phyloP scores from a whole-genome alignment of 1,140 invertebrate species.

The Leptoteleia sp. region DNA sequence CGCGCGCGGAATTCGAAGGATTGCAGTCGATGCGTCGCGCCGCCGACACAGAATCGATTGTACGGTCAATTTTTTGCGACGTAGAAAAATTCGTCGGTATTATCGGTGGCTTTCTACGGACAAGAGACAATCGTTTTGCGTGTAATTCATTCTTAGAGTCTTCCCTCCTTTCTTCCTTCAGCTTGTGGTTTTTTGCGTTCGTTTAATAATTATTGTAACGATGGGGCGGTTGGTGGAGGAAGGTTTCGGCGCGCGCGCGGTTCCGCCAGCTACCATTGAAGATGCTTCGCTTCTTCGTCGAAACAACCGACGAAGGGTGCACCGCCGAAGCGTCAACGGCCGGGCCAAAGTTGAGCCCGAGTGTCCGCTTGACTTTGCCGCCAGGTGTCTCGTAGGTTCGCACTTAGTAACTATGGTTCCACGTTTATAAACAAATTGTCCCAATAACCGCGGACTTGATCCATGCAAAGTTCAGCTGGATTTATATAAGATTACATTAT shows the following conservation, averaged over 20 bases:
- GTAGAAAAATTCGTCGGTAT: conserved; percentile 48
- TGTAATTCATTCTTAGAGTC: not conserved
- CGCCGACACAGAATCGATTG: conserved; percentile 43
- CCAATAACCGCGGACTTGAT: conserved; percentile 51
- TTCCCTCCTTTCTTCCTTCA: conserved; percentile 1
- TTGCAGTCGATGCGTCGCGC: conserved; percentile 35
- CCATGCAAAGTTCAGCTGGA: conserved; percentile 58
- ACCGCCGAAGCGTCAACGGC: not conserved
- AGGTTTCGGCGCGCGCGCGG: no score
- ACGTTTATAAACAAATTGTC: conserved; percentile 49
- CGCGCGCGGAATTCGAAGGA: conserved; percentile 52
- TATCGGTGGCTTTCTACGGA: conserved; percentile 39
- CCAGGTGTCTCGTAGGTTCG: conserved; percentile 8
- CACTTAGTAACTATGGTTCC: conserved; percentile 36
- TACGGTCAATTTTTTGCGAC: conserved; percentile 51
- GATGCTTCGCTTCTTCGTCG: no score
- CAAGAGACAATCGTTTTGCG: conserved; percentile 28
- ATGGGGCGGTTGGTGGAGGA: no score
- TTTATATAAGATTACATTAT: conserved; percentile 58
- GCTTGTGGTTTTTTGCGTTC: conserved; percentile 4
- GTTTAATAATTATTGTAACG: conserved; percentile 1
- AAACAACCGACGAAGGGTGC: not conserved
- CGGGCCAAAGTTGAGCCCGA: not conserved
- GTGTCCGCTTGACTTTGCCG: not conserved
- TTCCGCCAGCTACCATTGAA: no score